Evolutionary conservation across 92 coral and sea anemone species (phyloP), one percentile per base, ranked within the genome.

Genomic region (Chrysogorgia sp.): DNA sequence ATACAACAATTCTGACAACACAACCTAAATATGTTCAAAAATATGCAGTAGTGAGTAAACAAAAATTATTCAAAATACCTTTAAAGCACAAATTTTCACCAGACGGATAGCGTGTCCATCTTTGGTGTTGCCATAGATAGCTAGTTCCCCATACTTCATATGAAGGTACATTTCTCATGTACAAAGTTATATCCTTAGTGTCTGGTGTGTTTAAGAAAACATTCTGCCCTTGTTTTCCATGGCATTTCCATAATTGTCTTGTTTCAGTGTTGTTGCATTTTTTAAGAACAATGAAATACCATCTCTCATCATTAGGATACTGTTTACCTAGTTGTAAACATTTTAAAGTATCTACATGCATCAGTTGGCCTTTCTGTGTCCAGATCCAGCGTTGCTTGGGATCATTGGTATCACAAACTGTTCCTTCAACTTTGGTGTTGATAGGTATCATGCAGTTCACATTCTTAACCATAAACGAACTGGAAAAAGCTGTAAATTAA

Each of bases 321-420:
- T 8, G 29, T 24, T 20, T 30, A 43, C 58, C 58, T 68, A 24
- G 57, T 55, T 41, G 58, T 32, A 68, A 24, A 68, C 75, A 68
- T 21, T 68, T 68, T 34, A 34, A 23, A 20, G 75, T 68, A 0
- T 41, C 75, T 58, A 45, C 34, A 47, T 68, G 40, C 48, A 43
- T 20, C 45, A 68, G 58, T 26, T 68, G 75, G 7, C 20, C 0
- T 20, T 68, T n/a, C 31, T 20, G 58, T 47, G 75, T 68, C 58
- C 58, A 33, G 13, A 68, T 68, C 75, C 75, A 68, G 3, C 32
- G 58, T 24, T 68, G 75, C 19, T 20, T 41, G 58, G 75, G 75
- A 68, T 68, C 58, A 47, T 23, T 45, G 0, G 34, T 1, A 24
- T 68, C 45, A 45, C 75, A 68, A 0, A 4, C 8, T 43, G 75